Conservation (phyloP, 2,888 invertebrate species). For the Agrochola macilenta region DNA sequence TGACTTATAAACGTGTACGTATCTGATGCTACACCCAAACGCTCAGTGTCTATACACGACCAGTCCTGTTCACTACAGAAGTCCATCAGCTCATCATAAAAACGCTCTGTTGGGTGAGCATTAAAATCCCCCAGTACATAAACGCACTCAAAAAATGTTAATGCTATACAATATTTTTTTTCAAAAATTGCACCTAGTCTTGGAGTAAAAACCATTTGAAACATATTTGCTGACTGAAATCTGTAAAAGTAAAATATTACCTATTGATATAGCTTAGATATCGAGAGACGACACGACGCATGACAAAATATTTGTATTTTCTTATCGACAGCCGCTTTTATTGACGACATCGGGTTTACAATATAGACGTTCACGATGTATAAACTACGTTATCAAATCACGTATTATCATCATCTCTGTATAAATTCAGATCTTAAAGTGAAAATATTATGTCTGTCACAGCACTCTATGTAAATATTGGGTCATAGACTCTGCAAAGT, state of each 20-base stretch:
- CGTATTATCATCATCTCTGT: slow-evolving; percentile 42
- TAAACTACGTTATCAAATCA: slow-evolving; percentile 54
- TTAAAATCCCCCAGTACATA: no score
- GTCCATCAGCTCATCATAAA: no score
- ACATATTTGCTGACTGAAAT: not conserved
- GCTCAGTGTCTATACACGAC: no score
- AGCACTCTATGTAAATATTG: slow-evolving; percentile 43
- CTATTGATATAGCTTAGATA: slow-evolving; percentile 1
- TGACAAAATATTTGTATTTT: slow-evolving; percentile 25
- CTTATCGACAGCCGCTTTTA: slow-evolving; percentile 51
- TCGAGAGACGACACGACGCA: not conserved
- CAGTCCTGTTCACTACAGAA: no score
- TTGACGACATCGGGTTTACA: slow-evolving; percentile 41
- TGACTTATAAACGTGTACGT: no score
- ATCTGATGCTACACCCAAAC: no score
- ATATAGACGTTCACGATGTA: slow-evolving; percentile 34
- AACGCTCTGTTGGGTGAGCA: no score
- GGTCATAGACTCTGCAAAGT: slow-evolving; percentile 22
- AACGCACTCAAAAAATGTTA: no score
- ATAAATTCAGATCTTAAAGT: slow-evolving; percentile 58
- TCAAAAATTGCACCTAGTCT: not conserved
- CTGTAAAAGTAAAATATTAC: slow-evolving; percentile 6
- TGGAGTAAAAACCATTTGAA: not conserved
- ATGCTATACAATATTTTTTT: not conserved
- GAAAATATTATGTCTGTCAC: slow-evolving; percentile 65